Percentiles rank a stretch among this genome's conserved stretches.
These are phyloP conservation scores for Coranthus polyacanthus DNA, from an alignment of 2,797 vertebrate genomes.

Conservation along the genomic window DNA sequence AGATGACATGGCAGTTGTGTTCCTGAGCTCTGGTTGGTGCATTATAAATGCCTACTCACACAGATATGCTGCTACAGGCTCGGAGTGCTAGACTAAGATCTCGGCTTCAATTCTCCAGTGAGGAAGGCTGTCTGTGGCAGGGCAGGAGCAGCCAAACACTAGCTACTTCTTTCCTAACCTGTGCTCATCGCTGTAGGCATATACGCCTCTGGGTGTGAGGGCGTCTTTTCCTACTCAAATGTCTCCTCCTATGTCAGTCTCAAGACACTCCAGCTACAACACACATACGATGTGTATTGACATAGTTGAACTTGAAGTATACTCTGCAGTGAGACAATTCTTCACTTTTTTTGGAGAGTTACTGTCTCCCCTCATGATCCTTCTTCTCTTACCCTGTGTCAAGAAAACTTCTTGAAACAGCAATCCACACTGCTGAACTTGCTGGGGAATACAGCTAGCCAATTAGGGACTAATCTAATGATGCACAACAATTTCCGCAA, in stretches of 20 bases:
- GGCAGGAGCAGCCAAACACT: constrained; percentile 36
- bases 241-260: constrained; percentile 40
- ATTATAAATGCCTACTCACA: constrained; percentile 63
- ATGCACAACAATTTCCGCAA: constrained; percentile 67
- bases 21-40: constrained; percentile 60
- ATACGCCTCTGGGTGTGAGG: constrained; percentile 44
- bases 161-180: constrained; percentile 28
- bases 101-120: constrained; percentile 45
- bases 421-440: constrained; percentile 22
- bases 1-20: constrained; percentile 69
- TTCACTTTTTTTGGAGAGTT: constrained; percentile 9
- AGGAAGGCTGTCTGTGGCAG: constrained; percentile 57
- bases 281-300: not conserved
- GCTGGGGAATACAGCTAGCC: constrained; percentile 44
- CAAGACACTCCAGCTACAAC: constrained; percentile 19
- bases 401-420: constrained; percentile 35
- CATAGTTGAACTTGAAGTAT: constrained; percentile 23
- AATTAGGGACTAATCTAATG: constrained; percentile 74
- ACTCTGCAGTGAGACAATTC: constrained; percentile 23
- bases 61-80: constrained; percentile 54
- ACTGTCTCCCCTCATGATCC: constrained; percentile 6
- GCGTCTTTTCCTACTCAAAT: constrained; percentile 13
- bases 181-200: constrained; percentile 46
- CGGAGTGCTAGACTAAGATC: constrained; percentile 52
- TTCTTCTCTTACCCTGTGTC: constrained; percentile 5